Evolutionary conservation across 2,113 vertebrate genomes (phyloP).

Genomic region (Tor tambroides): DNA sequence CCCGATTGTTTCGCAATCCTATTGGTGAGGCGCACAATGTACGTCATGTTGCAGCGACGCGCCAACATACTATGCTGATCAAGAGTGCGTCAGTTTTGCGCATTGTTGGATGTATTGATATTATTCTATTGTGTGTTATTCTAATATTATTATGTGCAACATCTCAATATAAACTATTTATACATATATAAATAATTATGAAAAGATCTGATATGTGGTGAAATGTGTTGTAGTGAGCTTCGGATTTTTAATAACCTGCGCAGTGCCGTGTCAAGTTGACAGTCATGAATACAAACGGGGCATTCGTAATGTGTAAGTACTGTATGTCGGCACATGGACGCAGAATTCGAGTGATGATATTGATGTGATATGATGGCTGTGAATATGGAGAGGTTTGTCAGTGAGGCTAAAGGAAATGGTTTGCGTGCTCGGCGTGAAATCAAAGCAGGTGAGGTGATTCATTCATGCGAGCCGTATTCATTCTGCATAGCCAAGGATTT

Average conservation of each 20-base stretch:
- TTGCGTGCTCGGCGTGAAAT: slow-evolving; percentile 71
- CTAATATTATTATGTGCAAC: background rate
- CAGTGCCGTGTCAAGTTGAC: background rate
- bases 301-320: background rate
- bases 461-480: slow-evolving; percentile 78
- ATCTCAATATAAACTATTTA: background rate
- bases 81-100: background rate
- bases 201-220: background rate
- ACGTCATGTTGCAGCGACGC: slow-evolving; percentile 48
- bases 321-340: background rate
- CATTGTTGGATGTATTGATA: background rate
- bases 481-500: slow-evolving; percentile 75
- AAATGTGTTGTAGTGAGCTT: background rate
- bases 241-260: background rate
- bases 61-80: background rate
- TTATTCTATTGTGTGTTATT: background rate
- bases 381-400: slow-evolving; percentile 79
- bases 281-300: slow-evolving; percentile 11
- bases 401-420: slow-evolving; percentile 81
- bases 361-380: slow-evolving; percentile 66
- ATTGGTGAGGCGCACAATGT: slow-evolving; percentile 14
- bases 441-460: slow-evolving; percentile 76
- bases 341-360: background rate
- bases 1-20: background rate
- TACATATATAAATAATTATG: background rate